A percentile compares a stretch with the other conserved stretches of the same genome.
Evolutionary conservation across 1,140 invertebrate genomes (phyloP).

Genomic region (Macrostomum lignano): DNA sequence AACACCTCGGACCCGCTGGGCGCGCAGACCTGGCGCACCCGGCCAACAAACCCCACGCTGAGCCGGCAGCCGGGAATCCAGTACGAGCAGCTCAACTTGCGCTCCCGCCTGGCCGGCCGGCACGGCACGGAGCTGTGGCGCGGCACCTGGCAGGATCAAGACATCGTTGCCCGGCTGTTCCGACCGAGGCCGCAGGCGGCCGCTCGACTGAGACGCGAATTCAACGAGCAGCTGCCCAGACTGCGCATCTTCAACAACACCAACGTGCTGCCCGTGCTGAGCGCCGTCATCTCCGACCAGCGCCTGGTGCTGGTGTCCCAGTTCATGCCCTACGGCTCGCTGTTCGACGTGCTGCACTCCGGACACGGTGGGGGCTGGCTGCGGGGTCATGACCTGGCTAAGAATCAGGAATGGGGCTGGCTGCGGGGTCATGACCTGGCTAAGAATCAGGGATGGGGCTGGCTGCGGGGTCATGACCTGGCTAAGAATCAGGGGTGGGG

Average conservation of each 20-base stretch:
- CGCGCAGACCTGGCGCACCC: too few species aligned
- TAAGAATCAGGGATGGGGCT: too few species aligned
- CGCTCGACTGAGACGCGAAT: too few species aligned
- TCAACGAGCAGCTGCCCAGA: conserved; percentile 90
- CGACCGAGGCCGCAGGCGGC: conserved; percentile 44
- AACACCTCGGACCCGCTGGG: too few species aligned
- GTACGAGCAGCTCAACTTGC: conserved; percentile 56
- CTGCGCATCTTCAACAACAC: conserved; percentile 88
- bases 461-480: too few species aligned
- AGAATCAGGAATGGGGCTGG: too few species aligned
- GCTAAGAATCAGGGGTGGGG: too few species aligned
- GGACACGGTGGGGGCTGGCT: conserved; percentile 42
- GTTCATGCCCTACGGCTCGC: conserved; percentile 75
- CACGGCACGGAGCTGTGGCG: conserved; percentile 71
- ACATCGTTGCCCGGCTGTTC: conserved; percentile 76
- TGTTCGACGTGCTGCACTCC: conserved; percentile 69
- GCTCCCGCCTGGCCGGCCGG: conserved; percentile 49
- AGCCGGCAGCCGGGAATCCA: too few species aligned
- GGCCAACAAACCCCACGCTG: too few species aligned
- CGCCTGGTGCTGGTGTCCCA: conserved; percentile 69
- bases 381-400: too few species aligned
- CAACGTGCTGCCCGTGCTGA: conserved; percentile 80
- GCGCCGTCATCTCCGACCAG: conserved; percentile 68
- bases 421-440: too few species aligned
- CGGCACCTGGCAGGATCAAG: conserved; percentile 88